A percentile compares a stretch with the other conserved stretches of the same genome.
These are phyloP conservation scores for Copidosoma floridanum DNA, from an alignment of 1,140 invertebrate species.

Conservation along the genomic window DNA sequence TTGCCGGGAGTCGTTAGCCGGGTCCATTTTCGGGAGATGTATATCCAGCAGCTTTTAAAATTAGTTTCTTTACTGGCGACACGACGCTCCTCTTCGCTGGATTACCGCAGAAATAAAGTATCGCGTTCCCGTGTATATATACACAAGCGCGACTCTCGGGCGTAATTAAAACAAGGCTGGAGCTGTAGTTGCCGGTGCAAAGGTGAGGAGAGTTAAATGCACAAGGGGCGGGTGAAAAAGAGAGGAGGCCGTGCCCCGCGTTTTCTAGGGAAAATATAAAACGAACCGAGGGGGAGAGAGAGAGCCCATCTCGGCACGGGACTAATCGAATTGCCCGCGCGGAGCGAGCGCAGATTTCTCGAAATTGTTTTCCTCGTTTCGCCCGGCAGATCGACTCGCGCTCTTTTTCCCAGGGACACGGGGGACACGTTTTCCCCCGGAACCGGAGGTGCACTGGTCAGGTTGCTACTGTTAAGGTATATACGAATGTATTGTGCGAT, in stretches of 20 bases:
- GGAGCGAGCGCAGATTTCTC: conserved; percentile 49
- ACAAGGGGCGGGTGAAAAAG: conserved; percentile 7
- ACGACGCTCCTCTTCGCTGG: conserved; percentile 11
- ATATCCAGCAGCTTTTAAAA: conserved; percentile 31
- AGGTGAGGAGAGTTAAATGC: conserved; percentile 4
- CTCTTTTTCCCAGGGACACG: neutral
- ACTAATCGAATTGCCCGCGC: conserved; percentile 56
- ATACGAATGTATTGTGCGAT: too few species aligned
- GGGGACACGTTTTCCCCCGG: conserved; percentile 14
- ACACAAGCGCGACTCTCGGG: conserved; percentile 24
- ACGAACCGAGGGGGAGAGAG: conserved; percentile 39
- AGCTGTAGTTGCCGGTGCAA: neutral
- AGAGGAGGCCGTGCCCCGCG: neutral
- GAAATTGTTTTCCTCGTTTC: conserved; percentile 54
- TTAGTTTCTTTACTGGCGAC: conserved; percentile 31
- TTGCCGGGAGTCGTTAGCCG: conserved; percentile 26
- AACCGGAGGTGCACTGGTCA: conserved; percentile 17
- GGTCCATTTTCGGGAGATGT: conserved; percentile 28
- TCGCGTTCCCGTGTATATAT: conserved; percentile 41
- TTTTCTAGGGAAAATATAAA: conserved; percentile 38
- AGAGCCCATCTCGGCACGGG: conserved; percentile 49
- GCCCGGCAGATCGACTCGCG: conserved; percentile 27
- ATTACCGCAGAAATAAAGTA: conserved; percentile 48
- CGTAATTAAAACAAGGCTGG: conserved; percentile 48
- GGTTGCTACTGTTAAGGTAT: too few species aligned